Base-by-base conservation (phyloP, 1,140 invertebrate species). In the Diprion similis region DNA sequence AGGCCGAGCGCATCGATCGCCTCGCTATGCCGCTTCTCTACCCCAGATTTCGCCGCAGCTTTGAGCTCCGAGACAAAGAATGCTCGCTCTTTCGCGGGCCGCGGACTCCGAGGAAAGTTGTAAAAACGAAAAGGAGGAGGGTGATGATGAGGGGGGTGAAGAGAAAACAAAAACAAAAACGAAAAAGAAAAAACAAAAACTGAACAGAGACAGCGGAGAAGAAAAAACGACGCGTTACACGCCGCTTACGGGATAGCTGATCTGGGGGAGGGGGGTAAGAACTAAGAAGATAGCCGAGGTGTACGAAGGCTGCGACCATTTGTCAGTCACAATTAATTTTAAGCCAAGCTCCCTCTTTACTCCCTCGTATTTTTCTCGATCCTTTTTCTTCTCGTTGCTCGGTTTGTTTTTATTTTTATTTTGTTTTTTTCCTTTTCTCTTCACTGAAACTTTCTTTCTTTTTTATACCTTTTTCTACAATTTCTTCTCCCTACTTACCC, bases 261-360 rank as follows among this genome's bases (percentile, higher is more conserved):
- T 3, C 6, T 17, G 51, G 51, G 11, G 51, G 11, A 17, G n/a
- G 51, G 9, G 51, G 11, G n/a, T 17, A 59, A 59, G n/a, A 59
- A 37, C 24, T 37, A 4, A 37, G 51, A 59, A 59, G n/a, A 59
- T 15, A 59, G 8, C 24, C 51, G 51, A 59, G 8, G n/a, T 15
- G 9, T 37, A 59, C 11, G 9, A 9, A 59, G n/a, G 51, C n/a
- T 59, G 51, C 51, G 51, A 8, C 51, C n/a, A 59, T 59, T 59
- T 59, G 51, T 59, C 51, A 59, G 51, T 59, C n/a, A 17, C n/a
- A 59, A 59, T 59, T 59, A 59, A 59, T 59, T 59, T 59, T 17
- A 9, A 59, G n/a, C 51, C n/a, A 4, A 8, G 11, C n/a, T 59
- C 51, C 51, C 51, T 59, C 51, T 59, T 59, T 59, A 13, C 9